A percentile compares a stretch with the other conserved stretches of the same genome.
Evolutionary conservation across 2,113 vertebrate genomes (phyloP).

Genomic region (Machaerirhynchus nigripectus): DNA sequence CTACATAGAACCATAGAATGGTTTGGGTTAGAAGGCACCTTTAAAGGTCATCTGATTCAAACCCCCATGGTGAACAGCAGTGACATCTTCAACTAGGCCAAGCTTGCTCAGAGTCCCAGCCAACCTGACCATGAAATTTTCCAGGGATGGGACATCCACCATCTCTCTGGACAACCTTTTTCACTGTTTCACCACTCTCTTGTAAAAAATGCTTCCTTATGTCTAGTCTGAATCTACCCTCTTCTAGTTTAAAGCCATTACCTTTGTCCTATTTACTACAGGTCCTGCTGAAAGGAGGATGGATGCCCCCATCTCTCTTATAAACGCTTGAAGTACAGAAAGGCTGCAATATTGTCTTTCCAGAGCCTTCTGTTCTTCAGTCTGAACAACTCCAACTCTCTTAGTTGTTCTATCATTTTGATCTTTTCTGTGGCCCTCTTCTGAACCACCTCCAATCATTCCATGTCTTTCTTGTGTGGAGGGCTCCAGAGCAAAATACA

Average conservation of each 20-base stretch:
- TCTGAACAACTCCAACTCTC: not conserved
- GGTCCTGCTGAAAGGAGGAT: not conserved
- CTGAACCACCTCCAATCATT: accelerated
- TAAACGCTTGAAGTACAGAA: not conserved
- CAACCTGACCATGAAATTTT: not conserved
- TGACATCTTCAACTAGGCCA: not conserved
- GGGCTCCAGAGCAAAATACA: not conserved
- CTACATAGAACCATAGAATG: not conserved
- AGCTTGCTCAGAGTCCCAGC: not conserved
- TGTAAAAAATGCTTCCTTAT: accelerated
- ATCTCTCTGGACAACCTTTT: not conserved
- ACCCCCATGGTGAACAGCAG: accelerated
- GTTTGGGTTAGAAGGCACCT: not conserved
- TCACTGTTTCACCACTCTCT: not conserved
- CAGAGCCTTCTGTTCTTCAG: not conserved
- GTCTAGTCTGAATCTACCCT: not conserved
- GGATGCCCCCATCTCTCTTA: not conserved
- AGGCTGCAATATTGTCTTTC: not conserved
- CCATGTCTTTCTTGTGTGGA: not conserved
- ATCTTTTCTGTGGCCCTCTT: not conserved
- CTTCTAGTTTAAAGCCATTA: not conserved
- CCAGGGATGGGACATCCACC: not conserved
- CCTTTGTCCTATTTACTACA: not conserved
- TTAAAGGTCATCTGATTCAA: not conserved
- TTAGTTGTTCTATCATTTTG: not conserved